Percentiles rank a stretch among this genome's conserved stretches.
These are phyloP conservation scores for Emydoidea blandingii DNA, from an alignment of 2,797 vertebrate genomes.

Conservation along the genomic window DNA sequence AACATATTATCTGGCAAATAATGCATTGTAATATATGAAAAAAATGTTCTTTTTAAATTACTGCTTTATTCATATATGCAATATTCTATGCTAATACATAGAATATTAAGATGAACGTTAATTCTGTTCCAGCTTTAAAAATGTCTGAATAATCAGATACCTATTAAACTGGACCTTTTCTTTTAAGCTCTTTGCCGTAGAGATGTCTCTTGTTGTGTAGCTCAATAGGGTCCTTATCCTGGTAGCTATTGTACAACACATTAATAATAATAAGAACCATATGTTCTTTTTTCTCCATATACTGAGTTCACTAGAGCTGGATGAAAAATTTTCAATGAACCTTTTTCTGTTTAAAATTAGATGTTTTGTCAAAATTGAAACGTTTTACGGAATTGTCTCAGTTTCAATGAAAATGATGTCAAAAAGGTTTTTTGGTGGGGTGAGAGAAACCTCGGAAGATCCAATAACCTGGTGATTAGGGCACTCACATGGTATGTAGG, in stretches of 20 bases:
- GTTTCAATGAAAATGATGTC: background rate
- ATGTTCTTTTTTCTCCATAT: background rate
- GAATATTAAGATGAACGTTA: background rate
- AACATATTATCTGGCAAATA: background rate
- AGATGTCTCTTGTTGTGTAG: background rate
- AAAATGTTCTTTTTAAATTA: background rate
- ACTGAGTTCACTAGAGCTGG: background rate
- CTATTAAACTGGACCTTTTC: background rate
- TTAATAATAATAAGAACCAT: background rate
- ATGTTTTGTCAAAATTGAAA: background rate
- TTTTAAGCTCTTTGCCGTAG: background rate
- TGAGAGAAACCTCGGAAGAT: background rate
- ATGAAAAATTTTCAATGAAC: background rate
- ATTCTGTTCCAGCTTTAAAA: background rate
- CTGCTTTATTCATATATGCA: background rate
- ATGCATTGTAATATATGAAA: background rate
- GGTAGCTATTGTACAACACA: background rate
- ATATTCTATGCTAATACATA: background rate
- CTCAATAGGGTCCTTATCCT: background rate
- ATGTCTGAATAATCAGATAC: background rate
- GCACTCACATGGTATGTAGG: background rate
- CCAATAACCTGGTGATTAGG: background rate
- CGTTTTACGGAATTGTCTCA: background rate
- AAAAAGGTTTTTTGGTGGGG: background rate
- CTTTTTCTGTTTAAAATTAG: background rate